Base-by-base conservation (phyloP, 1,140 invertebrate species). In the Bombus ignitus region DNA sequence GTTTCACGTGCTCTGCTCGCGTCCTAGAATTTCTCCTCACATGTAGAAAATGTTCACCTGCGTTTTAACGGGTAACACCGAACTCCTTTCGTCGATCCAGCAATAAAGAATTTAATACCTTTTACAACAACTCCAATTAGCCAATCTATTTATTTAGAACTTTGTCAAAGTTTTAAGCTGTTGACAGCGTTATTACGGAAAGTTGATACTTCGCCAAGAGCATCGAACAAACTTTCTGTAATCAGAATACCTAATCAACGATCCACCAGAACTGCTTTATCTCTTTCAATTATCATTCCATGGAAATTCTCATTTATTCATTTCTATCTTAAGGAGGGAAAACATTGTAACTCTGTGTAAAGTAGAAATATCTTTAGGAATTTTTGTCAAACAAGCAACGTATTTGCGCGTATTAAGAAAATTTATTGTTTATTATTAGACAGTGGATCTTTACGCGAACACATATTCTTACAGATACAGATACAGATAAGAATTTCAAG, bases 71-170 rank as follows among this genome's bases (percentile, higher is more conserved):
- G 25, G 32, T 66, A 66, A 32, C 32, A 35, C 18, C 65, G 3
- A 18, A 10, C 66, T 37, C 66, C 66, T 18, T 15, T 9, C 65
- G 32, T 37, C 32, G 8, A 68, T 68, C 35, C 66, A 3, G 18
- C 9, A 37, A 68, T 68, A 68, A 68, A 68, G 39, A 74, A 74
- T 44, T 74, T 47, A 32, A 74, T 74, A 47, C 42, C 42, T 47
- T 47, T 47, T 47, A 32, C 42, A 74, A 47, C 42, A 28, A 47
- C n/a, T 74, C 72, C 72, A 74, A 74, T 74, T 74, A 74, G n/a
- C 72, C 39, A 32, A 47, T 47, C 39, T 32, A 35, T 42, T 73
- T 22, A 47, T 74, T n/a, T 32, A 32, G 42, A 74, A 74, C 6
- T n/a, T 35, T 22, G 42, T 47, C 72, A 22, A 47, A 47, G 42